Evolutionary conservation across 2,113 vertebrate species (phyloP), one percentile per base, ranked within the genome.

Genomic region (Sturnira hondurensis): DNA sequence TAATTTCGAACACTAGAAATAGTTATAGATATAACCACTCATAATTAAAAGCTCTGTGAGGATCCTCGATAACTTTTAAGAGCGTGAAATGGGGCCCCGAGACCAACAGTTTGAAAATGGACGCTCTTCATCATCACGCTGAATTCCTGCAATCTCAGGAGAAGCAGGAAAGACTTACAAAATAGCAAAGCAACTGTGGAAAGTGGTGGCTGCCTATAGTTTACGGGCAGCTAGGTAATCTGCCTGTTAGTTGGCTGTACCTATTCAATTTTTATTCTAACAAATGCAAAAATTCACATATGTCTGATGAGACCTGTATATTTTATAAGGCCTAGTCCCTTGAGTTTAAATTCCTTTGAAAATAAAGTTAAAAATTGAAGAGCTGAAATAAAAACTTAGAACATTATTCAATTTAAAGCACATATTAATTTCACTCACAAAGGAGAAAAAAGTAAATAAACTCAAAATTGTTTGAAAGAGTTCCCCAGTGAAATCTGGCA

Each of bases 351-450:
- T 89, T 47, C 5, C 36, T 93, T 86, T 80, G 58, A 85, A 96
- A 92, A 76, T 61, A 14, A 80, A 89, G 26, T 82, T 86, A 90
- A 83, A 67, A 93, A 87, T 17, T 70, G n/a, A 86, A 95, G 95
- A 96, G 70, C 28, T 77, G 76, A 95, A 45, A 61, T 63, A 36
- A 93, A 88, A 85, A 80, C 9, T 71, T 16, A 41, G 50, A 89
- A 76, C 6, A 76, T 31, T 71, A 87, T 33, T 93, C 90, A 90
- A 54, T 85, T 96, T 95, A 85, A 91, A 85, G 78, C 81, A 20
- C 28, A 47, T 17, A 41, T 26, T 28, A 93, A 12, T 50, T 78
- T 73, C 31, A 89, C 26, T 56, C 14, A 70, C 45, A 83, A 50
- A 43, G 9, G 9, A 74, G 56, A 88, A 95, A 78, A 83, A 76